Conservation (phyloP, 2,113 vertebrate genomes). For the Erpornis zantholeuca region DNA sequence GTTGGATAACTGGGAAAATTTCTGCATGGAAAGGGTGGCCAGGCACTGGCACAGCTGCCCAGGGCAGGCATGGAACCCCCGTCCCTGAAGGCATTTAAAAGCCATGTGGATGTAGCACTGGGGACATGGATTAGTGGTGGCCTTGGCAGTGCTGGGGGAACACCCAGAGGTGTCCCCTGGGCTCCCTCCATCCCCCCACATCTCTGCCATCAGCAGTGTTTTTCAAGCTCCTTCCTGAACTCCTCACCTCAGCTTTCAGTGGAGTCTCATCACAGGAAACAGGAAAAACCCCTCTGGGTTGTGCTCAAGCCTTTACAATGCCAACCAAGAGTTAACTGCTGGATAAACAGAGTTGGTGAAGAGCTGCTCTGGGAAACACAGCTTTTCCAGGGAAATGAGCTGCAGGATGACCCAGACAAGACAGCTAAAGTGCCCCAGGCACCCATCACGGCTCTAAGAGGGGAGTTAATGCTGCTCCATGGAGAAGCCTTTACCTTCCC, state of each 20-base stretch:
- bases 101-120: neutral
- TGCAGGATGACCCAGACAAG: neutral
- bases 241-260: neutral
- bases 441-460: neutral
- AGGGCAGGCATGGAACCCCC: neutral
- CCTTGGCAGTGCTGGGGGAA: neutral
- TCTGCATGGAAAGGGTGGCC: neutral
- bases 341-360: neutral
- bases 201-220: accelerated
- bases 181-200: neutral
- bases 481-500: neutral
- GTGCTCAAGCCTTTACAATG: neutral
- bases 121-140: neutral
- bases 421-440: neutral
- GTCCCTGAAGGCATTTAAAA: neutral
- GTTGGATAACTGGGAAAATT: accelerated
- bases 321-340: neutral
- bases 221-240: neutral
- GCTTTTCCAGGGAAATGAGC: neutral
- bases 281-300: neutral
- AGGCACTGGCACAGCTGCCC: neutral
- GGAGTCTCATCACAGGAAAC: neutral
- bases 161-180: neutral
- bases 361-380: neutral
- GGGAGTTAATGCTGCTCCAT: neutral